These are phyloP conservation scores for Spinus olivaceus DNA, from an alignment of 2,797 vertebrate species.

Conservation along the genomic window DNA sequence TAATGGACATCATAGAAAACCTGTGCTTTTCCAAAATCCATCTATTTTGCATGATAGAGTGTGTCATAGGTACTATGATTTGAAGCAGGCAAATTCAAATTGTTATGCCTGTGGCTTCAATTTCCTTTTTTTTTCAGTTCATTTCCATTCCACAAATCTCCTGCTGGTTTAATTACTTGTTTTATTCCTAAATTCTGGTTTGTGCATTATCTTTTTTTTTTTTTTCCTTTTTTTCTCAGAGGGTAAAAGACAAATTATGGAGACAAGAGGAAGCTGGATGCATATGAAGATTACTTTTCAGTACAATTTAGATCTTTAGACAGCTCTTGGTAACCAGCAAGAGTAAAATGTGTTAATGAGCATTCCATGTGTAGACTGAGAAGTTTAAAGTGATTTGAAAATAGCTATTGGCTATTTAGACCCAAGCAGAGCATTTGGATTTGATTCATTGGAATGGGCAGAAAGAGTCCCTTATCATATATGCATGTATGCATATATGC, in stretches of 20 bases:
- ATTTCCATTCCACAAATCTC: not conserved
- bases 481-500: rapidly evolving
- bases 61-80: not conserved
- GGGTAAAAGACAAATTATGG: not conserved
- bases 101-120: not conserved
- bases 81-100: not conserved
- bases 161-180: not conserved
- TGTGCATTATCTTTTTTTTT: not conserved
- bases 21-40: not conserved
- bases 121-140: not conserved
- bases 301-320: not conserved
- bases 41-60: not conserved
- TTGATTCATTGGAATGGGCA: not conserved
- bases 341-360: not conserved
- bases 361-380: not conserved
- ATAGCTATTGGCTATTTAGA: not conserved
- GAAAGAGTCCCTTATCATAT: not conserved
- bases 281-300: not conserved
- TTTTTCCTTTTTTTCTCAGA: rapidly evolving
- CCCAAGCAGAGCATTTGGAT: not conserved
- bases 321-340: not conserved
- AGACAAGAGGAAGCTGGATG: not conserved
- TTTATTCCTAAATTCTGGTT: not conserved
- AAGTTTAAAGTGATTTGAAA: not conserved
- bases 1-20: not conserved